Percentiles rank a stretch among this genome's conserved stretches.
phyloP scores from a whole-genome alignment of 1,140 invertebrate species.

The Battus philenor region DNA sequence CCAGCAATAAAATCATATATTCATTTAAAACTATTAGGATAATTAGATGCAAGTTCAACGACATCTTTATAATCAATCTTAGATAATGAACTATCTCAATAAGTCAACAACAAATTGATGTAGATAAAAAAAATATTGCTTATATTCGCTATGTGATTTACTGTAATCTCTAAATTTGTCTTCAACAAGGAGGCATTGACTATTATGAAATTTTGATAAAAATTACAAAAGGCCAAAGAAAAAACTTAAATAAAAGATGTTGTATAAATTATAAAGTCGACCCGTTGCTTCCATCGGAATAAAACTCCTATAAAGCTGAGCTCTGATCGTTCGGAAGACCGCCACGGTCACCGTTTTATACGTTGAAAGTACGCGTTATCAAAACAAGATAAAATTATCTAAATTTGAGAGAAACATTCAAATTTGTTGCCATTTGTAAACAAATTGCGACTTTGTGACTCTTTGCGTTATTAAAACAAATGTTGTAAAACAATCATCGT shows the following conservation, averaged over 20 bases:
- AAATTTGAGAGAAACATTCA: constrained; percentile 9
- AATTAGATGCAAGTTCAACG: too few species aligned
- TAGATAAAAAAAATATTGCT: too few species aligned
- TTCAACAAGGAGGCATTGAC: too few species aligned
- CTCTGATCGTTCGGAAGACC: background rate
- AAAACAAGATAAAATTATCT: constrained; percentile 16
- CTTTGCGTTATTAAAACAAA: constrained; percentile 6
- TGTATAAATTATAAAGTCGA: background rate
- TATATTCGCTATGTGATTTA: too few species aligned
- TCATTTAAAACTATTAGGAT: too few species aligned
- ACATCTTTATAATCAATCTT: too few species aligned
- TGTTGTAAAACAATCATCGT: background rate
- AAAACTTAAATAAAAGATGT: background rate
- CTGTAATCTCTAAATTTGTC: too few species aligned
- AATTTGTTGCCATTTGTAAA: constrained; percentile 13
- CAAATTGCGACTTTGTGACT: constrained; percentile 14
- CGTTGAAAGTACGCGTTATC: constrained; percentile 12
- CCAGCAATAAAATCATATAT: too few species aligned
- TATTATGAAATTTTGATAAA: too few species aligned
- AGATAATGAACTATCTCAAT: too few species aligned
- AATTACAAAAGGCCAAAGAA: background rate
- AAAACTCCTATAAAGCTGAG: constrained; percentile 2
- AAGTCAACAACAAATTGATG: too few species aligned
- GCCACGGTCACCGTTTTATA: background rate
- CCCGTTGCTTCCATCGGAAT: background rate